Evolutionary conservation across 2,797 vertebrate species (phyloP).

Genomic region (Tiaroga cobitis): DNA sequence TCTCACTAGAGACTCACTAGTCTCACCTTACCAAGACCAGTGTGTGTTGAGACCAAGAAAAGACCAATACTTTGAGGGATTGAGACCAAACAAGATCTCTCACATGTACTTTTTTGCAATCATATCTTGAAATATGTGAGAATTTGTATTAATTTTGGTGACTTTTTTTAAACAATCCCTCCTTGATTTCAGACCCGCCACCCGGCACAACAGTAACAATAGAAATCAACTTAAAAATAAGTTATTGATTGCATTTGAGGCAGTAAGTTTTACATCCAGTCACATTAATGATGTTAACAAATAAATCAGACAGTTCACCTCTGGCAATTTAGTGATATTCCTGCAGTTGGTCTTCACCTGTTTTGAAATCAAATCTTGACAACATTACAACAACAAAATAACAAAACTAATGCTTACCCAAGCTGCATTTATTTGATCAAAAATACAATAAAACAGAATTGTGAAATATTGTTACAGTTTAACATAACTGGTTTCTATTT

Average conservation of each 20-base stretch:
- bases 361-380: neutral
- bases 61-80: neutral
- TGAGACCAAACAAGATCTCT: neutral
- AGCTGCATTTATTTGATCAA: conserved; percentile 7
- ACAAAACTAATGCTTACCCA: neutral
- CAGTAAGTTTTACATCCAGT: neutral
- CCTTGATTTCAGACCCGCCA: neutral
- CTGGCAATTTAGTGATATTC: neutral
- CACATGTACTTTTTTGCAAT: neutral
- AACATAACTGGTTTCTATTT: neutral
- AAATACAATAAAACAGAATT: neutral
- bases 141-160: neutral
- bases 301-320: neutral
- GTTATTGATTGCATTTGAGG: neutral
- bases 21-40: neutral
- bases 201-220: neutral
- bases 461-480: neutral
- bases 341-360: neutral
- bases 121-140: neutral
- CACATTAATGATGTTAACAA: neutral
- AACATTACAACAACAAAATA: neutral
- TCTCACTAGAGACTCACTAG: too few species aligned
- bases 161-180: neutral
- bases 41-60: neutral
- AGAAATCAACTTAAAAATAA: neutral